Base-by-base conservation (phyloP, 2,797 vertebrate genomes). In the Rallus crepitans region DNA sequence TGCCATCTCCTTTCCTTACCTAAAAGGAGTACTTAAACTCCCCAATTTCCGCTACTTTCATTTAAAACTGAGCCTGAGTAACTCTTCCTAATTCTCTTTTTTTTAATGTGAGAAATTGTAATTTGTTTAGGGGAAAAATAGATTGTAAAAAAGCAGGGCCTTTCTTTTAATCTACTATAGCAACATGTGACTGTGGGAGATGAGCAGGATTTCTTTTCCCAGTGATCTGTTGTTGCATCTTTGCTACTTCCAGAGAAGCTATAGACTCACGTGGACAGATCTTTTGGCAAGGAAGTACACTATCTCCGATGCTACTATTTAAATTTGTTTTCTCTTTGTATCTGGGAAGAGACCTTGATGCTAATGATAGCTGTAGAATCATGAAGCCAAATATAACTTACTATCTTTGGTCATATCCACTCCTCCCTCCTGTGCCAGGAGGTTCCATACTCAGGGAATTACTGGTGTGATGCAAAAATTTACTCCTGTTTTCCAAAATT, bases 171-270 rank as follows among this genome's bases (percentile, higher is more conserved):
- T 14, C 56, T 55, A 8, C 11, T 55, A 4, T 73, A 76, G 15
- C 14, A 64, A 2, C 0, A 16, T 0, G 0, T 70, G 48, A 20
- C 31, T 48, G 3, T 57, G 42, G 18, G 30, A n/a, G 19, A n/a
- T 70, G n/a, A 64, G 4, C 16, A 52, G 7, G 17, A 53, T 40
- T 84, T 65, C 21, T 88, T 66, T 52, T 64, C 8, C 12, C 7
- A 39, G 27, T 48, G 12, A 68, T 64, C 15, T 9, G 11, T 18
- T 68, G 6, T 48, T 77, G 25, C 82, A 28, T 53, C 25, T 64
- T 64, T 70, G 13, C 45, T 83, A 8, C 15, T 50, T 27, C 8
- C 31, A 84, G 40, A 76, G 50, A 83, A 86, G 64, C 17, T 68
- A 14, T 68, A 70, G 6, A 39, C 53, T 37, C 28, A 24, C 14